phyloP scores from a whole-genome alignment of 2,888 invertebrate genomes.

The Acrocera orbiculus region DNA sequence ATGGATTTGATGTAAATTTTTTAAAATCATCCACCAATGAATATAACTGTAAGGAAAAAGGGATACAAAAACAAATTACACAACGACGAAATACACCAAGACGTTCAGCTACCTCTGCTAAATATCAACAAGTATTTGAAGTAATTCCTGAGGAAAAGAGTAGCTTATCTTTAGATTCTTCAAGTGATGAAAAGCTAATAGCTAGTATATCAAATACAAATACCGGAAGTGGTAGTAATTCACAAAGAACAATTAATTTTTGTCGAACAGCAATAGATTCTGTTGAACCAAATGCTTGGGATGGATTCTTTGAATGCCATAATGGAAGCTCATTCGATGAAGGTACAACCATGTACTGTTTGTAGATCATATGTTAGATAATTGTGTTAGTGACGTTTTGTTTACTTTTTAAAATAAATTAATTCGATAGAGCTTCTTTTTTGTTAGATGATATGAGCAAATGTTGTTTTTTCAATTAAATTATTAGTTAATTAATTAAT shows the following conservation, averaged over 20 bases:
- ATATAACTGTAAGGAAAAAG: too few species aligned
- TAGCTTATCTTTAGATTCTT: conserved; percentile 31
- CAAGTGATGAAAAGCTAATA: conserved; percentile 27
- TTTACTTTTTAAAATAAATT: too few species aligned
- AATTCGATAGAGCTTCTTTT: too few species aligned
- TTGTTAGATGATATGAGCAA: too few species aligned
- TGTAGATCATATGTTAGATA: background rate
- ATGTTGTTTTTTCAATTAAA: too few species aligned
- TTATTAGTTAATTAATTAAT: too few species aligned
- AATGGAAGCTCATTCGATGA: conserved; percentile 11
- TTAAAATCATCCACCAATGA: conserved; percentile 16
- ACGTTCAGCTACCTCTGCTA: conserved; percentile 16
- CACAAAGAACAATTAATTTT: conserved; percentile 2
- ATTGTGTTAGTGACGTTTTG: background rate
- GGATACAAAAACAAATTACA: conserved; percentile 14
- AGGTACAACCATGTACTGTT: too few species aligned
- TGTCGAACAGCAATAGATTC: conserved; percentile 10
- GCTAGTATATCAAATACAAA: background rate
- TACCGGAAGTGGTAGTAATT: background rate
- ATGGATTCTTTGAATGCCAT: conserved; percentile 12
- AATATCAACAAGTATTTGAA: conserved; percentile 35
- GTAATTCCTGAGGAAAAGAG: conserved; percentile 41
- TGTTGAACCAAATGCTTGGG: conserved; percentile 12
- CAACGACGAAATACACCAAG: conserved; percentile 9
- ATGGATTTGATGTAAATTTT: conserved; percentile 15